phyloP scores from a whole-genome alignment of 1,140 invertebrate species.

The Pseudomyrmex flavicornis region DNA sequence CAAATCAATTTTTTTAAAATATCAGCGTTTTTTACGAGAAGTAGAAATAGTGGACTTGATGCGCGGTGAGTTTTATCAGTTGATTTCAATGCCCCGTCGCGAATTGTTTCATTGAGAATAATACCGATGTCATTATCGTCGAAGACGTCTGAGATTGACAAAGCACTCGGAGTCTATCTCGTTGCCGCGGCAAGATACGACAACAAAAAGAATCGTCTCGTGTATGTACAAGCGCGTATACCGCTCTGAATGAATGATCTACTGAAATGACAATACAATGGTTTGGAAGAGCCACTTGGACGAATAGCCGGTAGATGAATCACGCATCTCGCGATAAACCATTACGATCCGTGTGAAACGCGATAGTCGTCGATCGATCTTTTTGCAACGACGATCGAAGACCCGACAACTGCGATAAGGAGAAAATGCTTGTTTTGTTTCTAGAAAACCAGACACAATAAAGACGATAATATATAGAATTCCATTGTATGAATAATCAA shows the following conservation, averaged over 20 bases:
- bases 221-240: conserved; percentile 30
- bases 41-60: not conserved
- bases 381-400: not conserved
- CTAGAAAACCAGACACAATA: too few species aligned
- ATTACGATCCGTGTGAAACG: conserved; percentile 75
- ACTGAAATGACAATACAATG: conserved; percentile 79
- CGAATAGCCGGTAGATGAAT: conserved; percentile 77
- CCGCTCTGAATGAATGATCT: conserved; percentile 74
- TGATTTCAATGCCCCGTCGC: conserved; percentile 63
- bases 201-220: conserved; percentile 35
- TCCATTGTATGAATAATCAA: too few species aligned
- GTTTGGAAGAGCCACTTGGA: conserved; percentile 76
- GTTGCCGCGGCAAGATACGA: conserved; percentile 26
- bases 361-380: conserved; percentile 10
- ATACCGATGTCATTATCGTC: conserved; percentile 66
- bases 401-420: too few species aligned
- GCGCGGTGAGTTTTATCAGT: not conserved
- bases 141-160: conserved; percentile 69
- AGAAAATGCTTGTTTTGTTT: too few species aligned
- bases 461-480: too few species aligned
- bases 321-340: conserved; percentile 61
- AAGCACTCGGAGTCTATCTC: conserved; percentile 55
- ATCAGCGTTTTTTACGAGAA: not conserved
- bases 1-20: not conserved
- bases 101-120: conserved; percentile 70